Evolutionary conservation across 2,888 invertebrate genomes (phyloP), one percentile per base, ranked within the genome.

Genomic region (Corbicula japonica): DNA sequence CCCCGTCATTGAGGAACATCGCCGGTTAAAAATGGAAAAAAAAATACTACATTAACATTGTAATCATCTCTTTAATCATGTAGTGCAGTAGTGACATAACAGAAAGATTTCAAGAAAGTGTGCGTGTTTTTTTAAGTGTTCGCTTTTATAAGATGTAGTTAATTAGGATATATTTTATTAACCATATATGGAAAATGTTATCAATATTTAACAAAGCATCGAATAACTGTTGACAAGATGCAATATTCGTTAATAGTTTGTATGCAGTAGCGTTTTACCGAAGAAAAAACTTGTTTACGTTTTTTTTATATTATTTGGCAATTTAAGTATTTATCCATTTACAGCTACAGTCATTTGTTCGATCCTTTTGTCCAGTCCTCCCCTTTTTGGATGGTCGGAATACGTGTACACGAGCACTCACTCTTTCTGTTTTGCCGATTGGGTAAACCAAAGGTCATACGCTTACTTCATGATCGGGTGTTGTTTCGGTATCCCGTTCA

Each of bases 401-500:
- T 91, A 91, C 68, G 75, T 48, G 6, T 91, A 84, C 72, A 78
- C 89, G 4, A 66, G 76, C 3, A 66, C 63, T 21, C 87, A 90
- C 56, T 87, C 81, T 6, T 86, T 89, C 76, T 91, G 91, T 68
- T 91, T 89, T 82, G 89, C 89, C 76, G 58, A 86, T 10, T 91
- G 91, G 91, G 65, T 69, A 5, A 71, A 78, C 8, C 80, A 85
- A 8, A 44, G 76, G 21, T 82, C 86, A 21, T 91, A 90, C 77
- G 87, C 91, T 12, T 74, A 88, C 78, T 90, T 91, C 80, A 91
- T 91, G 90, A 85, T 90, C 15, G 76, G 70, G 1, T 69, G 79
- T 28, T 91, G 91, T 65, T 91, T 91, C 72, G 88, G 89, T 15
- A 86, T 86, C 26, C 90, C 91, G 0, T 88, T 86, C 52, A 30